Conservation (phyloP, 2,797 vertebrate genomes). For the Coregonus sp. region DNA sequence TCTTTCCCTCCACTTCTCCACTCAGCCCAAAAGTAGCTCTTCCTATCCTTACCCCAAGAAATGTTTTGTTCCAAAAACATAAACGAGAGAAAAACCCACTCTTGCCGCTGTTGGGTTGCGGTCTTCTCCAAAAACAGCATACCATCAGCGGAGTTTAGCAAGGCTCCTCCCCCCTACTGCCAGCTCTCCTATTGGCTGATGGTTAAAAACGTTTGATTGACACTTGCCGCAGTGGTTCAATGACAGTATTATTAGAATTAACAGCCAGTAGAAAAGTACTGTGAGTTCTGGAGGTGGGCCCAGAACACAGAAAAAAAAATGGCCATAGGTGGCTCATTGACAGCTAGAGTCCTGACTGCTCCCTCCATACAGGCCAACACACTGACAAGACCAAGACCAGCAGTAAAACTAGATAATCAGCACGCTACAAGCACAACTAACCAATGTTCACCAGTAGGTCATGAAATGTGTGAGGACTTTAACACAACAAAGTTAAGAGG, state of each 20-base stretch:
- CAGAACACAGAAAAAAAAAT: slow-evolving; percentile 24
- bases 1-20: slow-evolving; percentile 20
- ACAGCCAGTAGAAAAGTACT: slow-evolving; percentile 51
- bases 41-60: slow-evolving; percentile 39
- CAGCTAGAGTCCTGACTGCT: slow-evolving; percentile 8
- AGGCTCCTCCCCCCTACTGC: slow-evolving; percentile 56
- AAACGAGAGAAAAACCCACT: slow-evolving; percentile 56
- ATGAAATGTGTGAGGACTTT: not conserved
- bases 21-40: slow-evolving; percentile 40
- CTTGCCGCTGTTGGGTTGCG: slow-evolving; percentile 62
- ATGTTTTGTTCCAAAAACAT: slow-evolving; percentile 47
- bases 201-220: not conserved
- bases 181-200: slow-evolving; percentile 30
- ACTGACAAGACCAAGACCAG: slow-evolving; percentile 27
- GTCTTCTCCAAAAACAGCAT: slow-evolving; percentile 46
- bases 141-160: slow-evolving; percentile 12
- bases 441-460: not conserved
- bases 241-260: slow-evolving; percentile 54
- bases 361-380: not conserved
- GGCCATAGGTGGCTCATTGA: slow-evolving; percentile 7
- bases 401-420: slow-evolving; percentile 12
- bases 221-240: slow-evolving; percentile 27
- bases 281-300: slow-evolving; percentile 55
- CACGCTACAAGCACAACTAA: slow-evolving; percentile 17
- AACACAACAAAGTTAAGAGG: not conserved